phyloP scores from a whole-genome alignment of 2,113 vertebrate species.

The Sinocyclocheilus grahami region DNA sequence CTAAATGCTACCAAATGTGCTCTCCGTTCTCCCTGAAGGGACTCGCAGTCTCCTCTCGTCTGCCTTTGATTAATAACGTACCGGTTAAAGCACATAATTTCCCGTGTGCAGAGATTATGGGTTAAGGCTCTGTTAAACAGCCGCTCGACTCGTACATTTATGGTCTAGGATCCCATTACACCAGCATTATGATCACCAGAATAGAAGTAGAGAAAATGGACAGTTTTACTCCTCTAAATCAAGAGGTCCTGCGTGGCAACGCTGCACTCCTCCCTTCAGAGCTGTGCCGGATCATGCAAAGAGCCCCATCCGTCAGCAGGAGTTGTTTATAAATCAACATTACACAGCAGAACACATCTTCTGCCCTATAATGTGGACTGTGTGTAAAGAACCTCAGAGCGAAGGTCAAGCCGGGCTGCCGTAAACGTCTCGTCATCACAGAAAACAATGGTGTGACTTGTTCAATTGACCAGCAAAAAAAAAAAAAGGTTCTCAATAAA shows the following conservation, averaged over 20 bases:
- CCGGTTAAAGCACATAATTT: conserved; percentile 56
- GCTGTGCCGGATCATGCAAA: conserved; percentile 48
- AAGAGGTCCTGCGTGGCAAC: conserved; percentile 37
- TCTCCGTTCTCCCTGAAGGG: conserved; percentile 20
- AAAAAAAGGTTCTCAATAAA: background rate
- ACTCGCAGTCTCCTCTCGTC: conserved; percentile 13
- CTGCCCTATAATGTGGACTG: background rate
- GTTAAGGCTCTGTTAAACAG: conserved; percentile 63
- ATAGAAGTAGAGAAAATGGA: conserved; percentile 68
- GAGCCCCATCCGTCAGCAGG: conserved; percentile 53
- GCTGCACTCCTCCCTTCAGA: background rate
- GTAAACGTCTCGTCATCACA: background rate
- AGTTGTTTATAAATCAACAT: conserved; percentile 63
- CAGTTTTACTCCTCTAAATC: conserved; percentile 73
- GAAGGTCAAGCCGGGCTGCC: background rate
- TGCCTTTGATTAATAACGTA: conserved; percentile 57
- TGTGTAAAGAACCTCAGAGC: background rate
- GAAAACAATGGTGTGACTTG: background rate
- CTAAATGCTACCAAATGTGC: conserved; percentile 25
- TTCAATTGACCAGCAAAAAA: too few species aligned
- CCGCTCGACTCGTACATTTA: conserved; percentile 66
- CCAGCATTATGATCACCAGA: conserved; percentile 68
- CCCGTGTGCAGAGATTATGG: conserved; percentile 61
- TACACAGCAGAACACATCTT: background rate
- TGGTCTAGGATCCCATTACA: conserved; percentile 70